Conservation (phyloP, 2,888 invertebrate species). For the Drosophila neutralis region DNA sequence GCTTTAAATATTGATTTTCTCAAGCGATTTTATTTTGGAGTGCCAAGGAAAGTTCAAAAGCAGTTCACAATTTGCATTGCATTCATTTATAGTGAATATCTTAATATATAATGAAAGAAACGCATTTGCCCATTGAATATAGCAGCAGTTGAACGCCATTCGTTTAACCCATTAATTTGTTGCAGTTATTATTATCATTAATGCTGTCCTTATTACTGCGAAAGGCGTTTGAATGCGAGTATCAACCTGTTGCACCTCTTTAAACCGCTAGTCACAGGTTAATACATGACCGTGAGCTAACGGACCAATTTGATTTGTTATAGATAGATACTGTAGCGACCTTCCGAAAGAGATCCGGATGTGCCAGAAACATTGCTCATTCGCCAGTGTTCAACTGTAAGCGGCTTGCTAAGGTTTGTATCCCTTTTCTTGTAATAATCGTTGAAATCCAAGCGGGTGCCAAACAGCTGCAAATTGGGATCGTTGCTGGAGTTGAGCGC, state of each 20-base stretch:
- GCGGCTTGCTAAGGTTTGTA: conserved; percentile 89
- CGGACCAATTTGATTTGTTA: not conserved
- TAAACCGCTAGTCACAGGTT: conserved; percentile 12
- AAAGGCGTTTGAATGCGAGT: not conserved
- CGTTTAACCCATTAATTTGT: not conserved
- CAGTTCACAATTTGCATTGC: not conserved
- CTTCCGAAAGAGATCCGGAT: conserved; percentile 1
- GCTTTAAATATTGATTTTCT: not conserved
- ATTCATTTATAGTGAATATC: not conserved
- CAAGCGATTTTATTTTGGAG: not conserved
- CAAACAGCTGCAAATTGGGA: conserved; percentile 95
- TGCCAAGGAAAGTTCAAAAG: too few relatives aligned
- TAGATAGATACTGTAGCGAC: conserved; percentile 32
- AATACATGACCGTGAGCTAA: not conserved
- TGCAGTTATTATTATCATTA: not conserved
- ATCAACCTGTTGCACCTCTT: not conserved
- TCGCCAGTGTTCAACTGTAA: conserved; percentile 88
- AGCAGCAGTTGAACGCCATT: conserved; percentile 14
- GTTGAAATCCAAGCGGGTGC: conserved; percentile 97
- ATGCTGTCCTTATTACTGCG: conserved; percentile 4
- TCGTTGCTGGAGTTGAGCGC: conserved; percentile 93
- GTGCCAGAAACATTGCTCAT: conserved; percentile 83
- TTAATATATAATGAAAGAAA: conserved; percentile 1
- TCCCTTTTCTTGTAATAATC: conserved; percentile 95
- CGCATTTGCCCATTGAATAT: conserved; percentile 12